Base-by-base conservation (phyloP, 2,888 invertebrate species). In the Azorinus chamasolen region DNA sequence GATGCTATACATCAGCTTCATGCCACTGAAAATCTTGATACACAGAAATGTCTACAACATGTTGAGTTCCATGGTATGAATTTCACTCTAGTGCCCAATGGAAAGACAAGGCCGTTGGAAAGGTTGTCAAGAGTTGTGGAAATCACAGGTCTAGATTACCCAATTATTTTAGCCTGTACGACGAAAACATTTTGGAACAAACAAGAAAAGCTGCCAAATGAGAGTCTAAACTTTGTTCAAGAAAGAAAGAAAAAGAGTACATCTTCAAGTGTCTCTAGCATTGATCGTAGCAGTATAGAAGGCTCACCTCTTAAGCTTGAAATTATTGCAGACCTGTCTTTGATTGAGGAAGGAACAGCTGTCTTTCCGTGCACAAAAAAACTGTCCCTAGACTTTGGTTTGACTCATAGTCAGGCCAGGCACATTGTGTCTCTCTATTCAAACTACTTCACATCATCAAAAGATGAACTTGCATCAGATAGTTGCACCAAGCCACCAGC, bases 271-370 rank as follows among this genome's bases (percentile, higher is more conserved):
- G 65, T 62, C 4, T 70, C 73, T 3, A 53, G 37, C 69, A 24
- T 54, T 45, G 68, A 75, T 5, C 57, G 53, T 32, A 72, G 65
- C 27, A 76, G 73, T 24, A 39, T 81, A 12, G 80, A 71, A 54
- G 88, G 88, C 0, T 88, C 88, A 10, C 87, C 88, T 18, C 51
- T 88, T 41, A 88, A 87, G 50, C 59, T 88, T 20, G 82, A 87
- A 51, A 65, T 76, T 0, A 83, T 81, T 71, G 87, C 85, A 48
- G 86, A 87, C 77, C 53, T 87, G 39, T 87, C 86, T 10, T 64
- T 72, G 2, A 77, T 82, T 68, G 77, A 79, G 12, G 79, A 79
- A n/a, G 46, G 39, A 1, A 32, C 16, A 8, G 39, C 64, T 10
- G 27, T 20, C 8, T 12, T 51, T 39, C 8, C 37, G 3, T 12